Base-by-base conservation (phyloP, 2,113 vertebrate genomes). In the Macrotus californicus region DNA sequence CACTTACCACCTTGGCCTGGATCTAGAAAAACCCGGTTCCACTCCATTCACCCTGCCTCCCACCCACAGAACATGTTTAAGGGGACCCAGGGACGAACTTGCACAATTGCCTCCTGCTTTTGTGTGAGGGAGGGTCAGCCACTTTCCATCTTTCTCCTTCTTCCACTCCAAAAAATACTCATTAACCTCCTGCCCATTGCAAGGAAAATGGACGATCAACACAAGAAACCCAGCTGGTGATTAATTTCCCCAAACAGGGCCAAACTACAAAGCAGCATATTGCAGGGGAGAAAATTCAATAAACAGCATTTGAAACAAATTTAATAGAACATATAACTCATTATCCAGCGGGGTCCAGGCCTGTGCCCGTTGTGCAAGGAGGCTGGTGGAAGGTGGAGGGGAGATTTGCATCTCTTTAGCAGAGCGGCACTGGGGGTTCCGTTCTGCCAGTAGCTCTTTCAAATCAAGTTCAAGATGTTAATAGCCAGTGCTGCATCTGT, bases 391-490 rank as follows among this genome's bases (percentile, higher is more conserved):
- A 91, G 94, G 93, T 13, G 2, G 76, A 76, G 87, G 87, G 75
- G 89, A 96, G 90, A 96, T 96, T 95, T 97, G 91, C 85, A 95
- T 96, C 94, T 97, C 95, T 97, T 96, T 64, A 95, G 95, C 70
- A n/a, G 80, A 96, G 97, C 94, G 84, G 84, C 84, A 76, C 12
- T 0, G 0, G 73, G 89, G 94, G 96, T 97, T 98, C 97, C 97
- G 96, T 92, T 98, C 95, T 79, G 93, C 98, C 98, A 52, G 98
- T 98, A 98, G 94, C 95, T 97, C 98, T 98, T 98, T 96, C 98
- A 99, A 98, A 98, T 98, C 98, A 98, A 98, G 98, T 99, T 99
- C 98, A 98, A 98, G 98, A 99, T 99, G 99, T 99, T 99, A 99
- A 99, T 99, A 98, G 98, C 94, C 92, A 97, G 93, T 96, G 98